These are phyloP conservation scores for Agrochola lota DNA, from an alignment of 2,888 invertebrate species.

Conservation along the genomic window DNA sequence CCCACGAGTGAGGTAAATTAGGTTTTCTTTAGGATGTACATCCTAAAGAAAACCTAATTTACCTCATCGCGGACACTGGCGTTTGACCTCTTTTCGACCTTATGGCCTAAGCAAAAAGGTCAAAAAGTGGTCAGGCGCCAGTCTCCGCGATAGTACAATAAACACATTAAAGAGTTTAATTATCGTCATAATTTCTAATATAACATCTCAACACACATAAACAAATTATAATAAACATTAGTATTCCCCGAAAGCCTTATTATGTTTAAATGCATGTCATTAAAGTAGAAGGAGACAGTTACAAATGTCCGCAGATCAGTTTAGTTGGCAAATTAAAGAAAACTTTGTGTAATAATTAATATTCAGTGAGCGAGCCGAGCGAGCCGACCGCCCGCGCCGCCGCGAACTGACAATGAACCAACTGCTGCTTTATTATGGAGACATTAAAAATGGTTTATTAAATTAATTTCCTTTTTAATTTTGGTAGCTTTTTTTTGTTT, in stretches of 20 bases:
- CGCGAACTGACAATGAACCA: conserved; percentile 25
- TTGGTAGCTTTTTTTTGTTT: background rate
- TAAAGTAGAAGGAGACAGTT: conserved; percentile 41
- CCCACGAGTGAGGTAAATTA: background rate
- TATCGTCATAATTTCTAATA: background rate
- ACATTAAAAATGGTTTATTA: conserved; percentile 9
- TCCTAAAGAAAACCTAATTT: too few relatives aligned
- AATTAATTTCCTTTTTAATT: conserved; percentile 18
- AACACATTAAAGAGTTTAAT: conserved; percentile 1
- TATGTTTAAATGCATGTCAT: conserved; percentile 42
- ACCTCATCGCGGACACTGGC: too few relatives aligned
- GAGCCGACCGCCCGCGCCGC: background rate
- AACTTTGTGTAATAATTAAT: conserved; percentile 60
- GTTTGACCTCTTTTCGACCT: too few relatives aligned
- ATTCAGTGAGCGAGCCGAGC: conserved; percentile 39
- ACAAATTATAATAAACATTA: conserved; percentile 9
- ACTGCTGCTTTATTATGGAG: conserved; percentile 12
- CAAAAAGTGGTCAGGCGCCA: too few relatives aligned
- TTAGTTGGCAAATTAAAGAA: conserved; percentile 48
- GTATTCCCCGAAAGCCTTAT: conserved; percentile 28
- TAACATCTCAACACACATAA: conserved; percentile 15
- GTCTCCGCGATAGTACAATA: too few relatives aligned
- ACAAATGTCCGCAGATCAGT: conserved; percentile 43
- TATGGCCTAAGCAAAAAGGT: too few relatives aligned
- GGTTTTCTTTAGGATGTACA: background rate